Evolutionary conservation across 2,888 invertebrate species (phyloP).

Genomic region (Drepana falcataria): DNA sequence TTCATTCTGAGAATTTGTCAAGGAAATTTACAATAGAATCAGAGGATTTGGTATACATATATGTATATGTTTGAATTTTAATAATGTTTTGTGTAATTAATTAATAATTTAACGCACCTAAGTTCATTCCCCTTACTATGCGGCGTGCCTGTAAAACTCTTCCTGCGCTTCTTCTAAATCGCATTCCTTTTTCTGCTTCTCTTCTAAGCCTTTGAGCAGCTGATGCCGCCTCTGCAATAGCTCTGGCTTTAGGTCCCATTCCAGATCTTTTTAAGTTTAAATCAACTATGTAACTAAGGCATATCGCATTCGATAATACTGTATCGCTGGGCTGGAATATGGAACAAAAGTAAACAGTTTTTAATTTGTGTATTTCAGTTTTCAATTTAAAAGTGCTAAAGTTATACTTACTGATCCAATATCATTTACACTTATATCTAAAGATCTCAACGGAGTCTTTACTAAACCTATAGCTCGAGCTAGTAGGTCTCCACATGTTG

Average conservation of each 20-base stretch:
- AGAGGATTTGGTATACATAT: background rate
- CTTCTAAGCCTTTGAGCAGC: slow-evolving; percentile 63
- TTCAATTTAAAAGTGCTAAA: too few species aligned
- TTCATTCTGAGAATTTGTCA: too few species aligned
- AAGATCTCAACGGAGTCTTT: slow-evolving; percentile 64
- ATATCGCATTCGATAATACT: slow-evolving; percentile 64
- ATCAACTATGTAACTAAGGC: slow-evolving; percentile 64
- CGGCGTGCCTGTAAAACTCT: slow-evolving; percentile 66
- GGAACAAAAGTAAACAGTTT: too few species aligned
- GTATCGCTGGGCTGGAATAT: slow-evolving; percentile 57
- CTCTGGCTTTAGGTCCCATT: slow-evolving; percentile 63
- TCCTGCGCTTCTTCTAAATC: slow-evolving; percentile 67
- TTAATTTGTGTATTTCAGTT: too few species aligned
- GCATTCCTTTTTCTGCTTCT: slow-evolving; percentile 67
- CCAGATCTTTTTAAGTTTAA: slow-evolving; percentile 68
- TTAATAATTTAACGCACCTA: slow-evolving; percentile 36
- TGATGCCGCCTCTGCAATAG: slow-evolving; percentile 68
- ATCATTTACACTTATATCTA: slow-evolving; percentile 71
- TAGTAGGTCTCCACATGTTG: slow-evolving; percentile 68
- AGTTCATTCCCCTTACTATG: slow-evolving; percentile 70
- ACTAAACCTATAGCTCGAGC: slow-evolving; percentile 71
- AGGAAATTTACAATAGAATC: too few species aligned
- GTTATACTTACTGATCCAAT: slow-evolving; percentile 60
- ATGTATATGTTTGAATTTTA: too few species aligned
- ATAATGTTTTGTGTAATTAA: background rate